phyloP scores from a whole-genome alignment of 1,140 invertebrate genomes.

The Elymnias hypermnestra region DNA sequence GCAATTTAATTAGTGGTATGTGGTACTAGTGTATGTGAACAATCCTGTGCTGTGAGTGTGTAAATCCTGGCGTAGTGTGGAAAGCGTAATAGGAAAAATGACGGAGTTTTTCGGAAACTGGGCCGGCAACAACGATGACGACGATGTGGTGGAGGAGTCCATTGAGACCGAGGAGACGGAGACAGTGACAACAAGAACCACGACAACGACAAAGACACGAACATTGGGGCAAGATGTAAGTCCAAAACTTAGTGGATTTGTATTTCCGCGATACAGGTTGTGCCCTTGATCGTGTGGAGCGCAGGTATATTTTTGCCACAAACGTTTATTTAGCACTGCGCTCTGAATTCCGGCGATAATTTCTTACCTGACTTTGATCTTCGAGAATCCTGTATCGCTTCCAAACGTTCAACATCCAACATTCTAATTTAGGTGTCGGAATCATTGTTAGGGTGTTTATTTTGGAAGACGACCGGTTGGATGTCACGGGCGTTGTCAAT shows the following conservation, averaged over 20 bases:
- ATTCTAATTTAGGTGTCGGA: conserved; percentile 29
- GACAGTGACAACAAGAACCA: conserved; percentile 57
- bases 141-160: conserved; percentile 36
- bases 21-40: conserved; percentile 18
- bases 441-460: conserved; percentile 59
- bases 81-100: conserved; percentile 29
- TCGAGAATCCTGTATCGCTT: conserved; percentile 26
- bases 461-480: conserved; percentile 42
- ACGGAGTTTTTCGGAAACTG: conserved; percentile 65
- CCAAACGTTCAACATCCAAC: conserved; percentile 20
- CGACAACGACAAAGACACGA: conserved; percentile 45
- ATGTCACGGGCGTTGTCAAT: conserved; percentile 61
- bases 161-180: conserved; percentile 53
- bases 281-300: conserved; percentile 48
- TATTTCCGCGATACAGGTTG: conserved; percentile 10
- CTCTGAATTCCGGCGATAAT: conserved; percentile 35
- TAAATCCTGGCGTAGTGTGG: conserved; percentile 21
- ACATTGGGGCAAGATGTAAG: conserved; percentile 38
- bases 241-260: conserved; percentile 9
- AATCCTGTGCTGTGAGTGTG: conserved; percentile 44
- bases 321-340: conserved; percentile 42
- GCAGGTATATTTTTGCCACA: conserved; percentile 48
- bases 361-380: conserved; percentile 40
- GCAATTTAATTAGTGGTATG: conserved; percentile 30
- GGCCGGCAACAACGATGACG: conserved; percentile 37